Percentiles rank a stretch among this genome's conserved stretches.
phyloP scores from a whole-genome alignment of 2,888 invertebrate species.

The Eudasyphora cyanicolor region DNA sequence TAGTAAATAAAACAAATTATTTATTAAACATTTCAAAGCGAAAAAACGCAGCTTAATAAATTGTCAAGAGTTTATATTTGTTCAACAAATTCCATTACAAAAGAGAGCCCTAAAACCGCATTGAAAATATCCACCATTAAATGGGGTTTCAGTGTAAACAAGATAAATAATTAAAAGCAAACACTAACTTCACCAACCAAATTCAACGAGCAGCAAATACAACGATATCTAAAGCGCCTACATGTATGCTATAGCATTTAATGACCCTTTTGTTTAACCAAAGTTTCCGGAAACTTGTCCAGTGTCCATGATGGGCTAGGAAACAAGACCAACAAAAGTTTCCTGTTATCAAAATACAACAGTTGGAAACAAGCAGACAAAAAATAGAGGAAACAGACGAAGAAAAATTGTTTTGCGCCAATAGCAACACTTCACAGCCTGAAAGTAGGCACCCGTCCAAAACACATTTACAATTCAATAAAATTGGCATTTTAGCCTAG shows the following conservation, averaged over 20 bases:
- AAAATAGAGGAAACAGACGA: no score
- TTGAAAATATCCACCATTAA: not conserved
- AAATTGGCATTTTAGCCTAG: not conserved
- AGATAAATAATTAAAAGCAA: slow-evolving; percentile 12
- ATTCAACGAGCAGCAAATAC: not conserved
- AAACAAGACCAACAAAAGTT: not conserved
- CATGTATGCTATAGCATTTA: not conserved
- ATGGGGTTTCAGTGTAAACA: not conserved
- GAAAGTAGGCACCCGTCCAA: slow-evolving; percentile 52
- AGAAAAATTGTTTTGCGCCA: not conserved
- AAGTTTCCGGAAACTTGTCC: not conserved
- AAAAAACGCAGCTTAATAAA: not conserved
- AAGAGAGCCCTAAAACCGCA: not conserved
- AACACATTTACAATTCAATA: slow-evolving; percentile 43
- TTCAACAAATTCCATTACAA: not conserved
- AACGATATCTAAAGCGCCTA: not conserved
- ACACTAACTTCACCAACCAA: not conserved
- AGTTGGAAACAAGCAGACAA: slow-evolving; percentile 4
- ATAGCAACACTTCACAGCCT: not conserved
- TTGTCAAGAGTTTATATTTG: not conserved
- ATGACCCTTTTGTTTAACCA: not conserved
- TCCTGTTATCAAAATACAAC: not conserved
- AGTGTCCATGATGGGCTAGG: not conserved
- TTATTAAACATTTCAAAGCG: not conserved
- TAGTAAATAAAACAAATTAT: slow-evolving; percentile 6